Evolutionary conservation across 2,797 vertebrate genomes (phyloP), one percentile per base, ranked within the genome.

Genomic region (Hoplostethus atlanticus): DNA sequence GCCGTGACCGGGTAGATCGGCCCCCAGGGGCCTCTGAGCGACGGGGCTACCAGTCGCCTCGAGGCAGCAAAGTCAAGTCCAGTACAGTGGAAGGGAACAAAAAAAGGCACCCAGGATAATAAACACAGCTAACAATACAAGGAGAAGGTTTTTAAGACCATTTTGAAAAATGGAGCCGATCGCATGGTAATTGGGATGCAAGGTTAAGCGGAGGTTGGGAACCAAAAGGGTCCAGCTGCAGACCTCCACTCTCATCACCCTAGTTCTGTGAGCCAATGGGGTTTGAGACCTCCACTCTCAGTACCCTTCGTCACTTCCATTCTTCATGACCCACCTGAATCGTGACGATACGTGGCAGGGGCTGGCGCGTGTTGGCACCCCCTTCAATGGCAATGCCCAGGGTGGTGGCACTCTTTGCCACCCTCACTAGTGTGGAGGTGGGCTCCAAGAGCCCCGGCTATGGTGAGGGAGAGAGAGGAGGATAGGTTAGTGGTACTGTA

Each of bases 381-480:
- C 98, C 98, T 86, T 99, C 97, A 0, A 99, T 97, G 89, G 98
- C 98, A 0, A 99, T 99, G 31, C 98, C 98, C 87, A 99, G 68
- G n/a, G 97, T 99, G 1, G 94, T 95, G 1, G 97, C 95, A 0
- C 94, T 98, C 90, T 99, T 99, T 65, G 93, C 91, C 84, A 99
- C 96, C 6, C 96, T 94, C 83, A 99, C 95, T 68, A 98, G 91
- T 15, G 93, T 94, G 0, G 98, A 97, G 0, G 96, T 98, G 69
- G 97, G 97, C 81, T 98, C 97, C 92, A 98, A 80, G 59, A 99
- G 95, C 7, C 98, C 98, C 0, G 98, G 98, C 98, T 99, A 83
- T 15, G 82, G 53, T 40, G 21, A 73, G 28, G 44, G n/a, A 74
- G 36, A 64, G 48, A 17, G 50, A 66, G 46, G 12, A 65, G 30